Evolutionary conservation across 2,888 invertebrate species (phyloP).

Genomic region (Dynastes hyllus): DNA sequence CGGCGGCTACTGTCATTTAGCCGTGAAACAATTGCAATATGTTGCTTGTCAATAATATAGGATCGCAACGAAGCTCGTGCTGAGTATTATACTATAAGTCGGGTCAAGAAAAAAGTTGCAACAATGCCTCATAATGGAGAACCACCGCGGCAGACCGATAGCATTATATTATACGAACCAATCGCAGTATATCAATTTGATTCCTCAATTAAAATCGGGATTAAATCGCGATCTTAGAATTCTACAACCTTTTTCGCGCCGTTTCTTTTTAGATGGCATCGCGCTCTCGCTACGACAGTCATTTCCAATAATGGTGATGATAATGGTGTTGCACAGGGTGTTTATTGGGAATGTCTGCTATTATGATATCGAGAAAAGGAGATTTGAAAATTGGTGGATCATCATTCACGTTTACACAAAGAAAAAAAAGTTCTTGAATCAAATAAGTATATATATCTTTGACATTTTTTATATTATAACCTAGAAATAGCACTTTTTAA

Average conservation of each 20-base stretch:
- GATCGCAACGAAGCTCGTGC: background rate
- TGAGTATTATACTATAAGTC: background rate
- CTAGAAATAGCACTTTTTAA: too few species aligned
- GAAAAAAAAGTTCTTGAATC: too few species aligned
- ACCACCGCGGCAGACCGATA: background rate
- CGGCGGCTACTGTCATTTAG: background rate
- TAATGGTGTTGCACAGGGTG: too few species aligned
- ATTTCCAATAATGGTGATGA: background rate
- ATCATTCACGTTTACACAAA: too few species aligned
- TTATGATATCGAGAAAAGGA: too few species aligned
- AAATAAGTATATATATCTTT: too few species aligned
- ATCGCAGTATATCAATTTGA: background rate
- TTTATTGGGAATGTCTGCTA: too few species aligned
- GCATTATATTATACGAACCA: background rate
- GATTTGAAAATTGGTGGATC: too few species aligned
- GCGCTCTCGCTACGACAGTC: conserved; percentile 5
- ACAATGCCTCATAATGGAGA: background rate
- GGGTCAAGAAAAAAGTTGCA: background rate
- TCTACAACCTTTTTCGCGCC: conserved; percentile 25
- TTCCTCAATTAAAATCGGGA: conserved; percentile 22
- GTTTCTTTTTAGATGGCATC: background rate
- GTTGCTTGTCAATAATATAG: background rate
- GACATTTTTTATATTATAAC: too few species aligned
- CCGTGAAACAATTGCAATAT: background rate
- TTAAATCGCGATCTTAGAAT: conserved; percentile 23